Conservation (phyloP, 2,888 invertebrate species). For the Drosophila stalkeri region DNA sequence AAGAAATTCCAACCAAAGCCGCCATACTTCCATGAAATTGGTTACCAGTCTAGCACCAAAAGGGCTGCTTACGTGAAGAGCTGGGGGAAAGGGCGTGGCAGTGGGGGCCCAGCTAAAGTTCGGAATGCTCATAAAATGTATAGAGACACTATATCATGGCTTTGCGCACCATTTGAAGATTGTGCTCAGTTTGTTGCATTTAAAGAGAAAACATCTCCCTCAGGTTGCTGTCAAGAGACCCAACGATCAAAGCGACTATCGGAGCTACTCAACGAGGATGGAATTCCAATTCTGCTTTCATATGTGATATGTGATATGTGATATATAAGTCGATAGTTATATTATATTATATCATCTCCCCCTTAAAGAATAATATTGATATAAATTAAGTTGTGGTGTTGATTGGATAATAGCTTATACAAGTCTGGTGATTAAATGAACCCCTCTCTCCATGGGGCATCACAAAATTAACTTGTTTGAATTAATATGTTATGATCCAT, state of each 20-base stretch:
- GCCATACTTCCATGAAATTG: constrained; percentile 43
- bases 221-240: not conserved
- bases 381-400: too few relatives aligned
- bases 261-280: too few relatives aligned
- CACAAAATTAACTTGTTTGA: not conserved
- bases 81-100: too few relatives aligned
- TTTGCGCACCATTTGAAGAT: constrained; percentile 4
- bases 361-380: too few relatives aligned
- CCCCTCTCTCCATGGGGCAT: not conserved
- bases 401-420: not conserved
- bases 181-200: constrained; percentile 6
- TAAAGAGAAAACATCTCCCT: not conserved
- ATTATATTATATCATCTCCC: too few relatives aligned
- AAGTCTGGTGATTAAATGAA: too few relatives aligned
- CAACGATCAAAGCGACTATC: not conserved
- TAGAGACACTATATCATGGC: constrained; percentile 29
- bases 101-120: constrained; percentile 19
- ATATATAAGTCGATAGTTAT: too few relatives aligned
- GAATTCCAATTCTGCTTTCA: too few relatives aligned
- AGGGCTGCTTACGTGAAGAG: not conserved
- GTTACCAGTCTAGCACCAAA: constrained; percentile 20
- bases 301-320: too few relatives aligned
- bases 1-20: constrained; percentile 72
- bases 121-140: constrained; percentile 28
- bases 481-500: too few relatives aligned